Percentiles rank a stretch among this genome's conserved stretches.
Conservation (phyloP, 2,888 invertebrate genomes). For the Zeuzera pyrina region DNA sequence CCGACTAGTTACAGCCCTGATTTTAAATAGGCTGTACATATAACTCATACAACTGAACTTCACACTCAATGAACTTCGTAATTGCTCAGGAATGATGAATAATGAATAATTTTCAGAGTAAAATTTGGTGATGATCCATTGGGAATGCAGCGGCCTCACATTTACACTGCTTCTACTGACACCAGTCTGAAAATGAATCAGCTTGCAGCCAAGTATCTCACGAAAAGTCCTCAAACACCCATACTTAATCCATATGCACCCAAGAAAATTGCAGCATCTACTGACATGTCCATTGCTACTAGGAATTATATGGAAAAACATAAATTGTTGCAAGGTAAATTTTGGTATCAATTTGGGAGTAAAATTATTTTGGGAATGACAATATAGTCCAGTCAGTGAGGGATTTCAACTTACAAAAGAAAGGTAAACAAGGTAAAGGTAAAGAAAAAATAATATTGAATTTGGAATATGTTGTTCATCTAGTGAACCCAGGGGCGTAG, state of each 20-base stretch:
- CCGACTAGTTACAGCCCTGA: no score
- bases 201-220: constrained; percentile 60
- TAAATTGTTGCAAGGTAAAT: constrained; percentile 67
- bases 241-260: constrained; percentile 20
- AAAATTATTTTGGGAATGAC: not conserved
- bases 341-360: not conserved
- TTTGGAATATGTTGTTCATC: not conserved
- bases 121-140: constrained; percentile 60
- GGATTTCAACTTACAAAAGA: no score
- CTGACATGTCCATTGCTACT: constrained; percentile 81
- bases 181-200: constrained; percentile 67
- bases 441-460: no score
- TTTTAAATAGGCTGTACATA: no score
- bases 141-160: constrained; percentile 35
- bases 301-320: constrained; percentile 81
- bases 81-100: no score
- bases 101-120: constrained; percentile 48
- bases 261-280: constrained; percentile 26
- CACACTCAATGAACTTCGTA: no score
- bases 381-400: not conserved
- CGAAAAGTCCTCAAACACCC: constrained; percentile 19
- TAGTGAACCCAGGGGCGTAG: no score
- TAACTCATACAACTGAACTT: no score
- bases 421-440: no score
- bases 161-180: constrained; percentile 36